phyloP scores from a whole-genome alignment of 2,797 vertebrate species.

The Vultur gryphus region DNA sequence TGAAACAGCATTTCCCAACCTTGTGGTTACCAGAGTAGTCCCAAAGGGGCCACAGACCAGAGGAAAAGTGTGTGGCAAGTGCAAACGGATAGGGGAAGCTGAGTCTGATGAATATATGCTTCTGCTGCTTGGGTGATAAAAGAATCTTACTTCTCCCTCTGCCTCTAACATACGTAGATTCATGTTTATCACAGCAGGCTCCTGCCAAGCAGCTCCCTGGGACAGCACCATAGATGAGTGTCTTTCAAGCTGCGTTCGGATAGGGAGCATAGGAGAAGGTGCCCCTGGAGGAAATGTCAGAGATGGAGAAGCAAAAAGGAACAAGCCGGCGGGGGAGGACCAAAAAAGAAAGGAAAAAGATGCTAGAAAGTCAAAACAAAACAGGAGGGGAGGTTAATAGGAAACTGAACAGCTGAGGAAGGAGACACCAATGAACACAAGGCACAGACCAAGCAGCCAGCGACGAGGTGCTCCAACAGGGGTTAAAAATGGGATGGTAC shows the following conservation, averaged over 20 bases:
- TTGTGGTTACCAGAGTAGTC: neutral
- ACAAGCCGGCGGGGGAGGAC: neutral
- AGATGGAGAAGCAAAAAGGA: neutral
- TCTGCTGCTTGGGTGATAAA: neutral
- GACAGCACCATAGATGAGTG: rapidly evolving
- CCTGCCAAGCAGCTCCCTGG: neutral
- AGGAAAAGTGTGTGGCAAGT: neutral
- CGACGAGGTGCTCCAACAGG: neutral
- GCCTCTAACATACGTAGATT: neutral
- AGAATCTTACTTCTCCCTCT: neutral
- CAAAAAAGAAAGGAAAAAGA: neutral
- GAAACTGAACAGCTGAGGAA: neutral
- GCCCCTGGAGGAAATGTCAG: neutral
- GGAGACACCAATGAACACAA: neutral
- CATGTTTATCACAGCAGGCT: neutral
- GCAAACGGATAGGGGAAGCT: neutral
- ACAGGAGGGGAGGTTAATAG: neutral
- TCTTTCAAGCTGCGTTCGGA: neutral
- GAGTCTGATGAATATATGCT: neutral
- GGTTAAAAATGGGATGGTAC: neutral
- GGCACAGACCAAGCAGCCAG: neutral
- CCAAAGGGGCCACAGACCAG: neutral
- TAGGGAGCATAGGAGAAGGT: neutral
- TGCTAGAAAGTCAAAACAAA: neutral
- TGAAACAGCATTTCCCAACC: slow-evolving; percentile 16